A percentile compares a stretch with the other conserved stretches of the same genome.
These are phyloP conservation scores for Hiodon alosoides DNA, from an alignment of 2,113 vertebrate species.

Conservation along the genomic window DNA sequence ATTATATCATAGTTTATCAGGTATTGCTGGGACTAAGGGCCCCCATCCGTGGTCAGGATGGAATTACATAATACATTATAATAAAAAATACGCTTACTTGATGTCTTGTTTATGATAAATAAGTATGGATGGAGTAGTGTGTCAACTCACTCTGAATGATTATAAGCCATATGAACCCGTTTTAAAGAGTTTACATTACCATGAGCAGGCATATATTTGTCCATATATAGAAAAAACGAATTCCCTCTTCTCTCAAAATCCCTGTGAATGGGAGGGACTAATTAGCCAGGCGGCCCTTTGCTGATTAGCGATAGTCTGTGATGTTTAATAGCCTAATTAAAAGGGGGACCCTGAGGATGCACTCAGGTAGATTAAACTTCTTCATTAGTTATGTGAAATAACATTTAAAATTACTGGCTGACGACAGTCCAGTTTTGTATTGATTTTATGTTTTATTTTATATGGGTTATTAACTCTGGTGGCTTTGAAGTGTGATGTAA, in stretches of 20 bases:
- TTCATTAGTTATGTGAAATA: constrained; percentile 30
- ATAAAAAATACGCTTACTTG: too few species aligned
- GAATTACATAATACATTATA: too few species aligned
- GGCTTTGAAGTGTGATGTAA: too few species aligned
- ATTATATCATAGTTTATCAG: too few species aligned
- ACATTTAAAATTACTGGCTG: neutral
- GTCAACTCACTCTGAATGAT: too few species aligned
- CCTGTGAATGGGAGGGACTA: constrained; percentile 22
- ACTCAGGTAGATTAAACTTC: constrained; percentile 42
- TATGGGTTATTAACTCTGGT: too few species aligned
- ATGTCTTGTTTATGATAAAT: too few species aligned
- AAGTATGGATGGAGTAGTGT: too few species aligned
- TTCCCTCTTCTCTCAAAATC: constrained; percentile 16
- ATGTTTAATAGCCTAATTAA: constrained; percentile 43
- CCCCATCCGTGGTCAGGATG: too few species aligned
- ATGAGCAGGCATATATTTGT: neutral
- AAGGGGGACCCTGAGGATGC: constrained; percentile 32
- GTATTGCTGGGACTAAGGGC: too few species aligned
- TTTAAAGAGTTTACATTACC: neutral
- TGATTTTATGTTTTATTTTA: too few species aligned
- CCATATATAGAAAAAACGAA: constrained; percentile 13
- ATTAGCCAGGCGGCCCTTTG: constrained; percentile 24
- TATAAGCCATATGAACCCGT: neutral
- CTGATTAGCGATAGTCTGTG: constrained; percentile 31
- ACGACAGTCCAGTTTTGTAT: too few species aligned